Conservation (phyloP, 1,140 invertebrate species). For the Zeugodacus cucurbitae region DNA sequence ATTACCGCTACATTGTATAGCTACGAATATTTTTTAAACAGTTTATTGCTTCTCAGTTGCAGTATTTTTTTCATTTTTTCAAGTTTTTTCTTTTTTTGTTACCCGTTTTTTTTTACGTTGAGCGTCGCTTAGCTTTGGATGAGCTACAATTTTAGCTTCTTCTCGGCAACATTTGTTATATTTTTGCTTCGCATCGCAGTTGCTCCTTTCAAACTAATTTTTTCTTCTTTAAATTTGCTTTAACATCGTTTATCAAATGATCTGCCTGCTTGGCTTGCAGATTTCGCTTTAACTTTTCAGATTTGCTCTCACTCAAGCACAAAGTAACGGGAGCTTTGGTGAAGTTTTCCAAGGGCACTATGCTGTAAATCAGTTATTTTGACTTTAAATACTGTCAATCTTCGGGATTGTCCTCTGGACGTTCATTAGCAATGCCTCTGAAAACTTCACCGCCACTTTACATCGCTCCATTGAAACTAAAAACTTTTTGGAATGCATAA, state of each 20-base stretch:
- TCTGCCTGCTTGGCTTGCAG: neutral
- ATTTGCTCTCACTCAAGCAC: neutral
- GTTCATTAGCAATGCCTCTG: neutral
- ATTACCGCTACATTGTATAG: neutral
- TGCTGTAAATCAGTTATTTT: neutral
- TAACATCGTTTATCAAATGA: neutral
- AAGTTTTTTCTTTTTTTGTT: neutral
- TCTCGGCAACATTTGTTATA: neutral
- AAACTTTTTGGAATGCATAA: conserved; percentile 5
- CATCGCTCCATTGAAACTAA: neutral
- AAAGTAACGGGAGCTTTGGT: neutral
- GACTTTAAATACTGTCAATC: neutral
- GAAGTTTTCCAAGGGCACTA: neutral
- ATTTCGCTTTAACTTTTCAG: neutral
- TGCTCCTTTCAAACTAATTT: neutral
- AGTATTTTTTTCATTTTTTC: neutral
- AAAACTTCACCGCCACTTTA: neutral
- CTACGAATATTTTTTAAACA: neutral
- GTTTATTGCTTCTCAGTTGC: neutral
- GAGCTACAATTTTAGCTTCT: conserved; percentile 6
- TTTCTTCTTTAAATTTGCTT: conserved; percentile 1
- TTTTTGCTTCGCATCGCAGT: neutral
- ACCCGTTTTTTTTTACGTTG: neutral
- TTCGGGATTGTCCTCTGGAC: neutral
- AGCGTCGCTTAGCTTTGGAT: neutral